Base-by-base conservation (phyloP, 2,888 invertebrate species). In the Drosophila testacea region DNA sequence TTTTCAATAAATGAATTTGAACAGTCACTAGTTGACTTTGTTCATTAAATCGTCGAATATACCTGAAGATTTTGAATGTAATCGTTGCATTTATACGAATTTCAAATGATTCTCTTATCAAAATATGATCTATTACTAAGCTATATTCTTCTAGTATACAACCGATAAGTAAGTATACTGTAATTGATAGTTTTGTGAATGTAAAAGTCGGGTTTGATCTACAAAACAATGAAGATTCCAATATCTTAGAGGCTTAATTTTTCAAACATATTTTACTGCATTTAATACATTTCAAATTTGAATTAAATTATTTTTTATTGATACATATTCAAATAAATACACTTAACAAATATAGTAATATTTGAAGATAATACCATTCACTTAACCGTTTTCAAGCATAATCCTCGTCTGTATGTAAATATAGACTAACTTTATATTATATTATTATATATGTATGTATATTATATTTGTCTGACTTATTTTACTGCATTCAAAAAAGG, bases 21-120 rank as follows among this genome's bases (percentile, higher is more conserved):
- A 44, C 48, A 48, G 32, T 48, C 16, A 28, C 16, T 38, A 22
- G 41, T 44, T 28, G 2, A 28, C 10, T 46, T 16, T 9, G 1
- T 4, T 32, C 16, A 22, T 4, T 11, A 7, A 22, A 22, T 16
- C 50, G 34, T 9, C 34, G 6, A 50, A 6, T 34, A 36, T 32
- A 50, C 34, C 22, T 36, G 34, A 50, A 32, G 32, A 48, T 36
- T 36, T 22, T 22, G 4, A 34, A 11, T 36, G 10, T n/a, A 6
- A 22, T 22, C 34, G 11, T 50, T 16, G 50, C 36, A 22, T 36
- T 50, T 36, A 27, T 34, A 36, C 16, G 48, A 32, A 47, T 32
- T 48, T 46, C 7, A 46, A 48, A 32, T 36, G 50, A 50, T 34
- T 6, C 22, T 50, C 34, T 50, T 22, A 50, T 36, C 50, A 22